Conservation (phyloP, 2,797 vertebrate genomes). For the Hipposideros larvatus region DNA sequence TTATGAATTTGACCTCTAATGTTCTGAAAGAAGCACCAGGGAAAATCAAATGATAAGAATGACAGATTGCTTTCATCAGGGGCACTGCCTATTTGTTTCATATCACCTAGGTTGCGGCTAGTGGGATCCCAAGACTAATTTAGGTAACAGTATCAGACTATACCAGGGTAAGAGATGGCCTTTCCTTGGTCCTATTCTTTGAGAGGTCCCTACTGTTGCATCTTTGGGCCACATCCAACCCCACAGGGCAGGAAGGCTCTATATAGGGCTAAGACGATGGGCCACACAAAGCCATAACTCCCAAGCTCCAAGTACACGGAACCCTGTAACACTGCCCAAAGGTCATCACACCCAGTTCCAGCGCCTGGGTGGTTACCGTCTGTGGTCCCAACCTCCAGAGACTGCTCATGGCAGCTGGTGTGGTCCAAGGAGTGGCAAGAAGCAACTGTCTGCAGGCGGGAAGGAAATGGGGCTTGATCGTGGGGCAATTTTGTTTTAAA, state of each 20-base stretch:
- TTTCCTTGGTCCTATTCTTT: neutral
- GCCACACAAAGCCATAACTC: neutral
- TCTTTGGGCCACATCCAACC: neutral
- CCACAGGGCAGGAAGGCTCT: neutral
- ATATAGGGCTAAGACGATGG: neutral
- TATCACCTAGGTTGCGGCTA: neutral
- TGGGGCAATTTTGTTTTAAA: neutral
- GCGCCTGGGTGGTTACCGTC: neutral
- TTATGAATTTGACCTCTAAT: neutral
- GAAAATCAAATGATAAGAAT: neutral
- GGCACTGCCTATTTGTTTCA: neutral
- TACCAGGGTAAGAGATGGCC: neutral
- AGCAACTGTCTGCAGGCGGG: neutral
- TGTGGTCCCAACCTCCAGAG: neutral
- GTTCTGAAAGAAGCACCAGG: neutral
- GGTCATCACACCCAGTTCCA: neutral
- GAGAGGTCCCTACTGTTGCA: neutral
- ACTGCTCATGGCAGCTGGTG: neutral
- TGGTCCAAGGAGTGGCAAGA: neutral
- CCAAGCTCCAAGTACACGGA: neutral
- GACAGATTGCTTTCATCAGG: neutral
- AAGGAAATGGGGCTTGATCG: neutral
- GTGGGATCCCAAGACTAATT: neutral
- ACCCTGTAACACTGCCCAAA: neutral
- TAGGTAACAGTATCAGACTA: neutral